Evolutionary conservation across 2,888 invertebrate genomes (phyloP).

Genomic region (Gerris lacustris): DNA sequence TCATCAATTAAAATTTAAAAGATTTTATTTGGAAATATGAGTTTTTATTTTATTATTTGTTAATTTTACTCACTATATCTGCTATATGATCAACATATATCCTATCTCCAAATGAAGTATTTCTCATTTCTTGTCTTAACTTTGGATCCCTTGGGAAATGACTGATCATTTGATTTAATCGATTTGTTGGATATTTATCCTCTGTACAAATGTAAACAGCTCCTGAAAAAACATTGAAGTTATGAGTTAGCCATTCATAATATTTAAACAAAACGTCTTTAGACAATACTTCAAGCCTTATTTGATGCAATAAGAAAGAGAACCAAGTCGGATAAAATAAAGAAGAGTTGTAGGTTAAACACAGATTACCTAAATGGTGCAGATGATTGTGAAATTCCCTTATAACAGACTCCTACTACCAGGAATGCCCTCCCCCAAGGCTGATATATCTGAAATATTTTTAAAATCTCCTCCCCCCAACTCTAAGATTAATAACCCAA

Average conservation of each 20-base stretch:
- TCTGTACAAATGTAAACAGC: conserved; percentile 67
- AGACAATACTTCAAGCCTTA: too few species aligned
- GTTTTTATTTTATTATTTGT: not conserved
- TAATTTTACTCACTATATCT: conserved; percentile 40
- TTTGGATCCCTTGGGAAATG: conserved; percentile 22
- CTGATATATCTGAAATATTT: too few species aligned
- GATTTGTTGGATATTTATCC: conserved; percentile 57
- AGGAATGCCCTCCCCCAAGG: too few species aligned
- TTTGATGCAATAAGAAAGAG: too few species aligned
- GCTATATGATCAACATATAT: conserved; percentile 55
- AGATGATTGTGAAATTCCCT: too few species aligned
- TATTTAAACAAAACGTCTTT: too few species aligned
- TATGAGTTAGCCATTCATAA: too few species aligned
- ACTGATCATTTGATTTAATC: conserved; percentile 45
- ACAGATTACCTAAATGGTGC: too few species aligned
- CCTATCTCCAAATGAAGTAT: conserved; percentile 42
- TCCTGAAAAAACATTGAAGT: conserved; percentile 34
- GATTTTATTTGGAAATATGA: not conserved
- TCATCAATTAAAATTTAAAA: too few species aligned
- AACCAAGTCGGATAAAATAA: not conserved
- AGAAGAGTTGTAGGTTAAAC: not conserved
- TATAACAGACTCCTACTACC: too few species aligned
- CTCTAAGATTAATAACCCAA: too few species aligned
- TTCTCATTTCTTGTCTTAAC: conserved; percentile 15
- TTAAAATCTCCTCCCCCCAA: too few species aligned